Conservation (phyloP, 2,113 vertebrate genomes). For the Arenaria interpres region DNA sequence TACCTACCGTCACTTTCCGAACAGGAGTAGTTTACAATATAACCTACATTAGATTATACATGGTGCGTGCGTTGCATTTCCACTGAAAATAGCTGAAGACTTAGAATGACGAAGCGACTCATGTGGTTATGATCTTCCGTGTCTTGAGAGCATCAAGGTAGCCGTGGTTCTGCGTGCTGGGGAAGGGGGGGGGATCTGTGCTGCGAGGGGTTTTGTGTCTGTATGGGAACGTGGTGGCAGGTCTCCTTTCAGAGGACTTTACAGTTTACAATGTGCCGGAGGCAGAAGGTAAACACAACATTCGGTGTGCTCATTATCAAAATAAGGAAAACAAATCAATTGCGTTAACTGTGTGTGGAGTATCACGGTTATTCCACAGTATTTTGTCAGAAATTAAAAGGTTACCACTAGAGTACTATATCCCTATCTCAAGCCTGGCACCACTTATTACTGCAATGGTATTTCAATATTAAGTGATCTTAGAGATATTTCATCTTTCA, state of each 20-base stretch:
- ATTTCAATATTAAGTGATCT: slow-evolving; percentile 76
- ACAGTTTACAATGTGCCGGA: not conserved
- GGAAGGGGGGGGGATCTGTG: too few species aligned
- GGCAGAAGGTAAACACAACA: slow-evolving; percentile 2
- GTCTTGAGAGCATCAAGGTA: slow-evolving; percentile 7
- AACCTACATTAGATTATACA: slow-evolving; percentile 27
- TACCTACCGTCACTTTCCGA: not conserved
- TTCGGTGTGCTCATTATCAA: slow-evolving; percentile 26
- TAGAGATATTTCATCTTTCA: slow-evolving; percentile 72
- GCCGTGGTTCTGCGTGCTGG: not conserved
- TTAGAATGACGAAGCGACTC: not conserved
- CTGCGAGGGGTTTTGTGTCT: not conserved
- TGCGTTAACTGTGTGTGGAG: slow-evolving; percentile 24
- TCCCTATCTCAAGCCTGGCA: slow-evolving; percentile 51
- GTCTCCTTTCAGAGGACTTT: slow-evolving; percentile 12
- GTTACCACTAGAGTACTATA: slow-evolving; percentile 55
- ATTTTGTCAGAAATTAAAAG: slow-evolving; percentile 76
- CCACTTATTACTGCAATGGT: slow-evolving; percentile 60
- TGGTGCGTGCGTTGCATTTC: not conserved
- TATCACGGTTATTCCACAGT: slow-evolving; percentile 26
- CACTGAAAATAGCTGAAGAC: not conserved
- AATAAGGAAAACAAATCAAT: slow-evolving; percentile 56
- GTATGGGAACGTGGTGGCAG: not conserved
- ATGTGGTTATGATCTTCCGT: not conserved
- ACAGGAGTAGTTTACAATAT: not conserved